These are phyloP conservation scores for Hippopotamus amphibius DNA, from an alignment of 2,113 vertebrate species.

Conservation along the genomic window DNA sequence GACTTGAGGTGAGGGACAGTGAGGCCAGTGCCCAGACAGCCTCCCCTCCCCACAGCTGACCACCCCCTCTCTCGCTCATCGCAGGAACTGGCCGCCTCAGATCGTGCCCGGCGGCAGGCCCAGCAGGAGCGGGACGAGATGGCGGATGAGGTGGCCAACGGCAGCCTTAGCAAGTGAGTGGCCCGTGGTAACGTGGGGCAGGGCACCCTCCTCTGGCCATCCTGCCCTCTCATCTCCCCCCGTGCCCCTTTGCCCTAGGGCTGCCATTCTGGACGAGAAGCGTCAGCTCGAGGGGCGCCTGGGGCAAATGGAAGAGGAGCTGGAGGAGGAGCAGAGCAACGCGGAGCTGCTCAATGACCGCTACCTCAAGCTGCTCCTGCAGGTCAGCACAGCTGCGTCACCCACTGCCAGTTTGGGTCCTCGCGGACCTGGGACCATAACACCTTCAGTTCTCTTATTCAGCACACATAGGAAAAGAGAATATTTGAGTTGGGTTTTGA, in stretches of 20 bases:
- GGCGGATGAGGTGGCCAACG: slow-evolving; percentile 92
- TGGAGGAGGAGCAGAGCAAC: slow-evolving; percentile 94
- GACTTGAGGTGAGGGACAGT: background rate
- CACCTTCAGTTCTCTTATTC: background rate
- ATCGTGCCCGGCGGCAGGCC: slow-evolving; percentile 91
- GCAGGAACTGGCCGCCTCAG: slow-evolving; percentile 92
- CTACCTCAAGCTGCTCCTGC: slow-evolving; percentile 90
- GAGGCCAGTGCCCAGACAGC: background rate
- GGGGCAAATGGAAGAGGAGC: slow-evolving; percentile 92
- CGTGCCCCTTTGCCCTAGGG: slow-evolving; percentile 74
- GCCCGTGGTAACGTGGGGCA: rapidly evolving
- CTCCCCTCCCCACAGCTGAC: rapidly evolving
- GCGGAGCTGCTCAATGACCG: slow-evolving; percentile 90
- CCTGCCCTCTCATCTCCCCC: background rate
- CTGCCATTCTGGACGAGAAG: slow-evolving; percentile 91
- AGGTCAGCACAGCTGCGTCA: slow-evolving; percentile 81
- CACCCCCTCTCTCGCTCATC: rapidly evolving
- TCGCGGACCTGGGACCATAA: rapidly evolving
- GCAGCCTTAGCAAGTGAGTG: slow-evolving; percentile 91
- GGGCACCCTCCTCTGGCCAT: rapidly evolving
- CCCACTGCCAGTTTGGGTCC: rapidly evolving
- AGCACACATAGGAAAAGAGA: background rate
- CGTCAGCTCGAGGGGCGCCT: slow-evolving; percentile 91
- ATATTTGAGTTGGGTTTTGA: background rate
- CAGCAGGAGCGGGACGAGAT: slow-evolving; percentile 94